Conservation (phyloP, 1,140 invertebrate genomes). For the Heliothis virescens region DNA sequence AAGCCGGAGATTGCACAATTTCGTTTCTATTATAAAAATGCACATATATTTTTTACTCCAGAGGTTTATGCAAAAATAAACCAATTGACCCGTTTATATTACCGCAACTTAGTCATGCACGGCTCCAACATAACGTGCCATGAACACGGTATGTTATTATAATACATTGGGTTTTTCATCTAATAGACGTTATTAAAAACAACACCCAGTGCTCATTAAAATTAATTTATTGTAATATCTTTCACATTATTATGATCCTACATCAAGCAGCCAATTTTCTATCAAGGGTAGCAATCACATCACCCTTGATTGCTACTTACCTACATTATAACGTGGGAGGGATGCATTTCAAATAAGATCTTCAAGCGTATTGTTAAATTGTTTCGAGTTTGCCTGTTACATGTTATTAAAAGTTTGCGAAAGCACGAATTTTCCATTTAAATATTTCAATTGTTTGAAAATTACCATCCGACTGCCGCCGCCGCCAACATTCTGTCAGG, state of each 20-base stretch:
- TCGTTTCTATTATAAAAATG: too few relatives aligned
- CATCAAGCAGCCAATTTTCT: neutral
- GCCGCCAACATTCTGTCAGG: neutral
- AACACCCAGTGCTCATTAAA: neutral
- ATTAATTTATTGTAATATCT: conserved; percentile 3
- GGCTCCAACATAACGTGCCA: neutral
- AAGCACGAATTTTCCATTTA: conserved; percentile 10
- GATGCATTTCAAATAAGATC: conserved; percentile 20
- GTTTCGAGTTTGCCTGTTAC: neutral
- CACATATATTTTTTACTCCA: conserved; percentile 1
- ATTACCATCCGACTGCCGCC: neutral
- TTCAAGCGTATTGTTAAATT: neutral
- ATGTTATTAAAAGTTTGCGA: conserved; percentile 7
- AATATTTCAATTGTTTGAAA: conserved; percentile 9
- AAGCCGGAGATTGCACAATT: too few relatives aligned
- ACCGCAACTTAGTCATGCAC: conserved; percentile 32
- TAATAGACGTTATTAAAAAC: neutral
- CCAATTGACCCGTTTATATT: conserved; percentile 27
- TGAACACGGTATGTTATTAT: neutral
- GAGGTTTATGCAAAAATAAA: conserved; percentile 24
- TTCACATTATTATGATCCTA: neutral
- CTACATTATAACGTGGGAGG: conserved; percentile 5
- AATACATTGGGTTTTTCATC: neutral
- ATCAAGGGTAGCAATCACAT: neutral
- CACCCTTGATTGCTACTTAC: neutral